Percentiles rank a stretch among this genome's conserved stretches.
phyloP scores from a whole-genome alignment of 2,797 vertebrate genomes.

The Lepilemur septentrionalis region DNA sequence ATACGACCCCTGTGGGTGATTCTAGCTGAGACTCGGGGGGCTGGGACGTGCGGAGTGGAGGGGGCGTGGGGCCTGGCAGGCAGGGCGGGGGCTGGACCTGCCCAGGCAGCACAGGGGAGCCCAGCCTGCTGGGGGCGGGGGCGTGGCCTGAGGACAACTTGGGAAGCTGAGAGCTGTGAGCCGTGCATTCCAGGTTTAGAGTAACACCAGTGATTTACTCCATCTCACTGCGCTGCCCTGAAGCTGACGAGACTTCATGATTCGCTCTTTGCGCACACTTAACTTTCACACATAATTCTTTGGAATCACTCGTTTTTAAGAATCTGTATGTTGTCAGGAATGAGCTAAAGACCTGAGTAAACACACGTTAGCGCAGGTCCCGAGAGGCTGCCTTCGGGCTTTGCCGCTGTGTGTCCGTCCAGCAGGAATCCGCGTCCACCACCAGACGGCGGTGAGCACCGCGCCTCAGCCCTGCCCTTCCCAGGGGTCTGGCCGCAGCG shows the following conservation, averaged over 20 bases:
- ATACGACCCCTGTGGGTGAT: no score
- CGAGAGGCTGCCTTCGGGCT: background rate
- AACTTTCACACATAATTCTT: background rate
- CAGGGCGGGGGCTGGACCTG: no score
- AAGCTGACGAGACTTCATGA: slow-evolving; percentile 17
- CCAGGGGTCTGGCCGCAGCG: background rate
- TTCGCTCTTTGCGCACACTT: background rate
- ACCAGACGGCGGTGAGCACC: fast-evolving
- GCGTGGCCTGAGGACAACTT: fast-evolving
- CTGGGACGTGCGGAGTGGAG: background rate
- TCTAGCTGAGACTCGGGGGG: no score
- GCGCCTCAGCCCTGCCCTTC: background rate
- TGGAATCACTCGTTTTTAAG: background rate
- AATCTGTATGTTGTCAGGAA: background rate
- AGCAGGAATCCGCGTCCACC: background rate
- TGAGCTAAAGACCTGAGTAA: background rate
- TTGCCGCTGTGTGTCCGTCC: fast-evolving
- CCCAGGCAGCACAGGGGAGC: no score
- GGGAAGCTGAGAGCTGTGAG: background rate
- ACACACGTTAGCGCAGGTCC: fast-evolving
- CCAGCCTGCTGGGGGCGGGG: background rate
- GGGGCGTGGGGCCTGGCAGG: background rate
- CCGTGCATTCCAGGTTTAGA: fast-evolving
- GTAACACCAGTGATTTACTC: fast-evolving
- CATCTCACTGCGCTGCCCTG: background rate